Percentiles rank a stretch among this genome's conserved stretches.
These are phyloP conservation scores for Caenorhabditis tropicalis DNA, from an alignment of 1,140 invertebrate species.

Conservation along the genomic window DNA sequence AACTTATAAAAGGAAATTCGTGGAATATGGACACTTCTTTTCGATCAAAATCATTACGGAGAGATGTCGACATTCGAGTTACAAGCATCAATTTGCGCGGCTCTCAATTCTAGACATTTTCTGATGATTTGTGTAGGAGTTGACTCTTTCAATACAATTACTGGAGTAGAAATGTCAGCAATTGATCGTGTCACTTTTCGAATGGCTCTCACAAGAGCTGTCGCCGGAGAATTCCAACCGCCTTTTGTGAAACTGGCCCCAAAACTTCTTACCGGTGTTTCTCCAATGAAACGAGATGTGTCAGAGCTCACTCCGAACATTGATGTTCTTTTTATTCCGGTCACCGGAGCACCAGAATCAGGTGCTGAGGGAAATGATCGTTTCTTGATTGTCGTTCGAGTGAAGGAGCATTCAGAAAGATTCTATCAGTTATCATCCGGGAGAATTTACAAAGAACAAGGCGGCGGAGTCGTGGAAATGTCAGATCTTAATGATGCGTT, in stretches of 20 bases:
- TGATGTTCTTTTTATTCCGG: slow-evolving; percentile 10
- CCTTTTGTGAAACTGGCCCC: not conserved
- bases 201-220: not conserved
- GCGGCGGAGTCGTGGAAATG: not conserved
- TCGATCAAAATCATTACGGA: not conserved
- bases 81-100: slow-evolving; percentile 10
- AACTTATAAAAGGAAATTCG: not conserved
- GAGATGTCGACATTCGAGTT: not conserved
- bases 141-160: not conserved
- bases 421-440: slow-evolving; percentile 16
- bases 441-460: not conserved
- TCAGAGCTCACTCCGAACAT: not conserved
- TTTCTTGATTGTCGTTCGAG: not conserved
- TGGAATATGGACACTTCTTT: slow-evolving; percentile 1
- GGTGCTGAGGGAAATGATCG: not conserved
- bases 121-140: slow-evolving; percentile 5
- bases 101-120: not conserved
- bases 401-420: not conserved
- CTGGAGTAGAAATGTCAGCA: slow-evolving; percentile 16
- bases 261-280: not conserved
- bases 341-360: not conserved
- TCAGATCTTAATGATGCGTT: not conserved
- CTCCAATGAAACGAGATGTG: slow-evolving; percentile 6
- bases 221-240: slow-evolving; percentile 11
- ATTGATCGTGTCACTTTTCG: not conserved